phyloP scores from a whole-genome alignment of 1,140 invertebrate species.

The Ips nitidus region DNA sequence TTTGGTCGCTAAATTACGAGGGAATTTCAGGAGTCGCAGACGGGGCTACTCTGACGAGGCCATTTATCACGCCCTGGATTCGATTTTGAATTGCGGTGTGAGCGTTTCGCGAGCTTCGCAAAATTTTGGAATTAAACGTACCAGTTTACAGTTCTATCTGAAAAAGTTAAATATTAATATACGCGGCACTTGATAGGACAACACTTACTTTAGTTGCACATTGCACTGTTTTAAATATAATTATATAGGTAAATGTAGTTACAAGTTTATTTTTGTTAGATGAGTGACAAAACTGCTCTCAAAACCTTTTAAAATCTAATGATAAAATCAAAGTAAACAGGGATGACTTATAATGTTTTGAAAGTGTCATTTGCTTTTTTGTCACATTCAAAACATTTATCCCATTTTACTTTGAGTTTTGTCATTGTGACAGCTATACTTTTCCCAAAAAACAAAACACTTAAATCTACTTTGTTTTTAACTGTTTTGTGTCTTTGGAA shows the following conservation, averaged over 20 bases:
- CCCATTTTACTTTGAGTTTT: too few relatives aligned
- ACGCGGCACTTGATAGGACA: constrained; percentile 12
- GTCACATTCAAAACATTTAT: too few relatives aligned
- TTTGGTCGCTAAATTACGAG: constrained; percentile 37
- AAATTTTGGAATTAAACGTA: constrained; percentile 60
- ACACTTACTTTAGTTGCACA: not conserved
- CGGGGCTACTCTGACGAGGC: constrained; percentile 57
- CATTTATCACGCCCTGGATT: constrained; percentile 57
- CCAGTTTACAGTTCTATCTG: constrained; percentile 60
- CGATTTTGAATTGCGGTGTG: constrained; percentile 57
- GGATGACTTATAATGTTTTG: too few relatives aligned
- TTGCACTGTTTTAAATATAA: not conserved
- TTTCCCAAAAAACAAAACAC: too few relatives aligned
- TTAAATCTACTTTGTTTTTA: too few relatives aligned
- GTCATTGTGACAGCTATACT: too few relatives aligned
- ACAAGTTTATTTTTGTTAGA: not conserved
- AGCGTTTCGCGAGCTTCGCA: constrained; percentile 58
- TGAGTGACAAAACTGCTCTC: not conserved
- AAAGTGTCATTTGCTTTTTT: too few relatives aligned
- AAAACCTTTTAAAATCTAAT: not conserved
- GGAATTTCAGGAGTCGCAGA: constrained; percentile 29
- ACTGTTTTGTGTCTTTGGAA: too few relatives aligned
- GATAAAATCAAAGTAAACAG: not conserved
- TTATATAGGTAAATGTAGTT: not conserved
- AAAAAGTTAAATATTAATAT: constrained; percentile 58